Conservation (phyloP, 2,797 vertebrate genomes). For the Chrosomus eos region DNA sequence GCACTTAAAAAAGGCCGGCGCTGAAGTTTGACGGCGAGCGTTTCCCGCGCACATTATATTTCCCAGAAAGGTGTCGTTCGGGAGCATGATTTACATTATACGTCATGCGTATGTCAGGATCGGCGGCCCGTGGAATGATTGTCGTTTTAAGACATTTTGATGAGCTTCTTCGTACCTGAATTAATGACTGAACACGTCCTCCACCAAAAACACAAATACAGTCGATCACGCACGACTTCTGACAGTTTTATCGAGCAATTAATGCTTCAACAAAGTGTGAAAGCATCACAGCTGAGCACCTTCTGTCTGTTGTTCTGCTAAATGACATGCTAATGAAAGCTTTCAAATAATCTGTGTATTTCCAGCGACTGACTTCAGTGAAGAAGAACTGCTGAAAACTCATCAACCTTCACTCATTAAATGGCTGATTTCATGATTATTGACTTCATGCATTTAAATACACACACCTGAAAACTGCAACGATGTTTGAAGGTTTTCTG, state of each 20-base stretch:
- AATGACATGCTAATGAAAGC: conserved; percentile 53
- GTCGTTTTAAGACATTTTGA: conserved; percentile 76
- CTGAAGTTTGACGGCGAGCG: conserved; percentile 28
- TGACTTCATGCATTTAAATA: not conserved
- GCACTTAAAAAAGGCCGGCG: conserved; percentile 31
- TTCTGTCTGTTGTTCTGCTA: conserved; percentile 40
- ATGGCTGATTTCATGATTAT: not conserved
- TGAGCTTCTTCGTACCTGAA: conserved; percentile 71
- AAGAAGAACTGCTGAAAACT: conserved; percentile 20
- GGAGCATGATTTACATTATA: conserved; percentile 20
- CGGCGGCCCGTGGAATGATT: conserved; percentile 72
- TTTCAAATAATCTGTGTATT: conserved; percentile 48
- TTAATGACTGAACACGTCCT: conserved; percentile 15
- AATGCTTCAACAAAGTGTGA: conserved; percentile 22
- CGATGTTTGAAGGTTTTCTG: not conserved
- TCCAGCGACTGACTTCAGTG: conserved; percentile 36
- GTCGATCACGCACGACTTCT: conserved; percentile 9
- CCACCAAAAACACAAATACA: conserved; percentile 33
- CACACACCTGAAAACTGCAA: not conserved
- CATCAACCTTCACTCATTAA: conserved; percentile 15
- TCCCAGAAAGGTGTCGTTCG: not conserved
- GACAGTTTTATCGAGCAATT: conserved; percentile 40
- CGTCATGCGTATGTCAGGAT: conserved; percentile 79
- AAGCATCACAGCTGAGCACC: conserved; percentile 27
- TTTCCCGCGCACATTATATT: conserved; percentile 18